A percentile compares a stretch with the other conserved stretches of the same genome.
phyloP scores from a whole-genome alignment of 1,140 invertebrate species.

The Pentalonia nigronervosa region DNA sequence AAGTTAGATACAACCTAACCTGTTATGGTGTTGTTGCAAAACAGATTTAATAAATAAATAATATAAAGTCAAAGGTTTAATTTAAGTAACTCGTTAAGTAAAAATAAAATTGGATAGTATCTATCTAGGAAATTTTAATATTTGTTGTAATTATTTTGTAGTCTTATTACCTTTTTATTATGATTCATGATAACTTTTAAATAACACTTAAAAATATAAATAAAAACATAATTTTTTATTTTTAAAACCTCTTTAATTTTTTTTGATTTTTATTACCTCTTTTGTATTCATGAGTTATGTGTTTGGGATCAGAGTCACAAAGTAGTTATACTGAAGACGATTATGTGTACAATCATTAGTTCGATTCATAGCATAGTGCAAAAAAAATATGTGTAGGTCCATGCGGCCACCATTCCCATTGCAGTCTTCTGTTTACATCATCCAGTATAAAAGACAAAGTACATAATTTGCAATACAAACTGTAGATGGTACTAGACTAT shows the following conservation, averaged over 20 bases:
- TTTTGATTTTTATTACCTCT: neutral
- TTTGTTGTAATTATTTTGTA: neutral
- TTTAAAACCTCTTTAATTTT: neutral
- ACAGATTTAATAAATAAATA: neutral
- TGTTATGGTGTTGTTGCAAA: neutral
- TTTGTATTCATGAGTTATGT: neutral
- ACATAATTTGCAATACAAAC: neutral
- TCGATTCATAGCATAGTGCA: neutral
- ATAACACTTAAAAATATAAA: neutral
- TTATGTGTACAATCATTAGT: neutral
- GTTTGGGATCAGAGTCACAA: neutral
- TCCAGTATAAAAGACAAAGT: neutral
- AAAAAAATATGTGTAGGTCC: neutral
- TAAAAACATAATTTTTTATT: neutral
- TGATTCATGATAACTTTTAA: neutral
- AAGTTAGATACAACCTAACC: neutral
- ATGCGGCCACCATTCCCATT: neutral
- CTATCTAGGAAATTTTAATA: neutral
- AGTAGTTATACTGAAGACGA: neutral
- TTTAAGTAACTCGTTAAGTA: neutral
- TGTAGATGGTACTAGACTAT: no score
- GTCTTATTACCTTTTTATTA: neutral
- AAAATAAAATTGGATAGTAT: neutral
- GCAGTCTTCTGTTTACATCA: neutral
- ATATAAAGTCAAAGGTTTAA: neutral